phyloP scores from a whole-genome alignment of 2,113 vertebrate genomes.

The Ctenomys sociabilis region DNA sequence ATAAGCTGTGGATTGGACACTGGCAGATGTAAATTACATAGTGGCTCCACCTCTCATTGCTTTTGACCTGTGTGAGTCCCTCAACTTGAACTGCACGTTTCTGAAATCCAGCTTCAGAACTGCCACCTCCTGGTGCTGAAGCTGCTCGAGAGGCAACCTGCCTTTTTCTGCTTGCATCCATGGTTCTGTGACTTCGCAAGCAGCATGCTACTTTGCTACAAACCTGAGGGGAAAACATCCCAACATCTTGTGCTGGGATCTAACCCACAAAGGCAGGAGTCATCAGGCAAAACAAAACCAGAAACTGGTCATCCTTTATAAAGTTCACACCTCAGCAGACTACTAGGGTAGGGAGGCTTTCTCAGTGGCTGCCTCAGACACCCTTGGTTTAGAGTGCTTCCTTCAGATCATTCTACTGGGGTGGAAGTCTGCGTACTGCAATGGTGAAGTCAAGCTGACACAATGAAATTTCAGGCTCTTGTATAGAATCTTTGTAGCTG shows the following conservation, averaged over 20 bases:
- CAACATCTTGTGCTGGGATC: conserved; percentile 34
- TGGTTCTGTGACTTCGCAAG: neutral
- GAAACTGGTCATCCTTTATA: conserved; percentile 28
- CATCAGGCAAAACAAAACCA: conserved; percentile 41
- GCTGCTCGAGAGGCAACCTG: neutral
- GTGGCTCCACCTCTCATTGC: neutral
- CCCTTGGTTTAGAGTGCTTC: neutral
- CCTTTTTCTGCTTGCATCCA: neutral
- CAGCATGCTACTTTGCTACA: neutral
- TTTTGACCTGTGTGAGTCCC: neutral
- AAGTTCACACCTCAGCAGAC: conserved; percentile 37
- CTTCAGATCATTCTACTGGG: neutral
- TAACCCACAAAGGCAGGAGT: conserved; percentile 44
- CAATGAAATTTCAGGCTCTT: neutral
- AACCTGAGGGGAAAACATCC: neutral
- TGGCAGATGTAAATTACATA: neutral
- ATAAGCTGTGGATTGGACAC: neutral
- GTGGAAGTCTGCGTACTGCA: neutral
- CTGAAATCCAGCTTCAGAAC: neutral
- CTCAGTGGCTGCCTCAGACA: conserved; percentile 4
- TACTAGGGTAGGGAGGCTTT: conserved; percentile 22
- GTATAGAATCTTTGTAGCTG: neutral
- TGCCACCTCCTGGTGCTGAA: neutral
- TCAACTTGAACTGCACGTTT: neutral
- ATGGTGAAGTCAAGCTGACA: neutral